Evolutionary conservation across 2,797 vertebrate species (phyloP), one percentile per base, ranked within the genome.

Genomic region (Lates japonicus): DNA sequence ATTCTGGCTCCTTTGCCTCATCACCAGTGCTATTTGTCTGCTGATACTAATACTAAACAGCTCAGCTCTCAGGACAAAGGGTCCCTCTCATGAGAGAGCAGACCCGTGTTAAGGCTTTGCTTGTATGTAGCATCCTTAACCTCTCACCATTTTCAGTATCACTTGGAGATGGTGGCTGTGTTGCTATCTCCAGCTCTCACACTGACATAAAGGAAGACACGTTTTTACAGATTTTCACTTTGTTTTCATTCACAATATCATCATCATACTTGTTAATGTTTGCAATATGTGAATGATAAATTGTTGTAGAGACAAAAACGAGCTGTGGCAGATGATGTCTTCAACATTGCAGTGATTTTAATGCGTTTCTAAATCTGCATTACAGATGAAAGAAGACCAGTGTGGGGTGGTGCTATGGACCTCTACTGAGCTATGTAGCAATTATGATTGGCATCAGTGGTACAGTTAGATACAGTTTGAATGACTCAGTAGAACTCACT

Each of bases 1-100:
- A 58, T 29, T 63, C 74, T 52, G 63, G 66, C 70, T 78, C 69
- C 71, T 80, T 82, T 85, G 61, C 82, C 42, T 42, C 65, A 77
- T 71, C 87, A 44, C 66, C 77, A 62, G 74, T 64, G 76, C 83
- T 85, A 58, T 90, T 84, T 78, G 72, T 77, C 78, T 89, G 82
- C 87, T 88, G 87, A 87, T 85, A 22, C 78, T 77, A 92, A 92
- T 92, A 91, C 89, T 92, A 93, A 93, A 69, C 84, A 87, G 82
- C 83, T 90, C 77, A 59, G 79, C 85, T 87, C 61, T 42, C 11
- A 35, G 85, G 66, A 93, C 89, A 92, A 93, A 90, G 85, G 83
- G 7, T 77, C 77, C 86, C 88, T 91, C 86, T 92, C 86, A 93
- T 76, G 55, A 78, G 72, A 51, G 57, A 52, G 58, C 17, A 19